Base-by-base conservation (phyloP, 2,113 vertebrate genomes). In the Albula glossodonta region DNA sequence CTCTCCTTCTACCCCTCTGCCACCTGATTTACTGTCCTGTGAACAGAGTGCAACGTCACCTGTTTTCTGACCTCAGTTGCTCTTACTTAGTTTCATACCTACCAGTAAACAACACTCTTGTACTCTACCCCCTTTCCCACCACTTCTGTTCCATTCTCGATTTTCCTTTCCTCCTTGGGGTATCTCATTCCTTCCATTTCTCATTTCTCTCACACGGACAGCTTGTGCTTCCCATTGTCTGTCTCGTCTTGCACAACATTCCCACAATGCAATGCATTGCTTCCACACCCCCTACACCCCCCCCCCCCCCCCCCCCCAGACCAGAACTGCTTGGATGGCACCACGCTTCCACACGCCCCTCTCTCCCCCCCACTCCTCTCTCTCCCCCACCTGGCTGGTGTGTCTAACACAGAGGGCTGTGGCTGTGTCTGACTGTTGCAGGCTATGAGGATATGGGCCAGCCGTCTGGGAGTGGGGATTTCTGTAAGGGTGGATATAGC, bases 371-470 rank as follows among this genome's bases (percentile, higher is more conserved):
- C 31, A 0, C 31, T 41, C 31, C 31, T 41, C 31, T 41, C 31
- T 41, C 31, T 41, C 31, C 31, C 31, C 31, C 31, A 41, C 31
- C 31, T 1, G 31, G 31, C 31, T 41, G 92, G 95, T 94, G 51
- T 95, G 93, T 96, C 94, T 95, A 94, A 95, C 85, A 95, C 95
- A 95, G 93, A 94, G 95, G 95, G 95, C 95, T 95, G 92, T 91
- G 94, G 94, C 95, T 96, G 94, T 96, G 89, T 91, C 88, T 90
- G 89, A 88, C 90, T 90, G 94, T 96, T 96, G 93, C 96, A 96
- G 96, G 96, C 95, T 96, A 96, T 96, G 95, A 96, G 95, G 96
- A 96, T 95, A 94, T 96, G 94, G 94, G 96, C 94, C 95, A 96
- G 94, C 95, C 95, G 95, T 94, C 95, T 92, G 94, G 93, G 94